These are phyloP conservation scores for Unio delphinus DNA, from an alignment of 2,888 invertebrate genomes.

Conservation along the genomic window DNA sequence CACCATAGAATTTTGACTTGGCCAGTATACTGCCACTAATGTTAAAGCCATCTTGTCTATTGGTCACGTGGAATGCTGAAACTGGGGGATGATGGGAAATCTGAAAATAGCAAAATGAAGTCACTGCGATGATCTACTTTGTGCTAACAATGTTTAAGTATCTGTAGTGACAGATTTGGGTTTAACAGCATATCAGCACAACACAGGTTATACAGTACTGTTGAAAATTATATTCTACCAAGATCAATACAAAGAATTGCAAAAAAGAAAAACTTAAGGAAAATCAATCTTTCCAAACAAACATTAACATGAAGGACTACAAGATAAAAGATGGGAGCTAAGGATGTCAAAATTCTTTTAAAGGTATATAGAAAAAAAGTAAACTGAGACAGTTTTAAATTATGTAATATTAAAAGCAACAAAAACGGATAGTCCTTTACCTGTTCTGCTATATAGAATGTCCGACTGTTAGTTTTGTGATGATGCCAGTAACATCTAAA, in stretches of 20 bases:
- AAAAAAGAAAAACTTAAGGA: too few relatives aligned
- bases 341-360: too few relatives aligned
- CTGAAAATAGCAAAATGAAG: constrained; percentile 70
- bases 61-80: constrained; percentile 93
- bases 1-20: constrained; percentile 94
- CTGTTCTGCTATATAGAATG: constrained; percentile 94
- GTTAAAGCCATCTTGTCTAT: constrained; percentile 92
- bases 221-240: too few relatives aligned
- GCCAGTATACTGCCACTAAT: constrained; percentile 92
- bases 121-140: background rate
- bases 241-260: too few relatives aligned
- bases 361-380: too few relatives aligned
- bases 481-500: constrained; percentile 94
- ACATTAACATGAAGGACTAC: too few relatives aligned
- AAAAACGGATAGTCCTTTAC: constrained; percentile 71
- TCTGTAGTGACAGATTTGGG: too few relatives aligned
- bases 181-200: too few relatives aligned
- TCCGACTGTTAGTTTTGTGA: constrained; percentile 82
- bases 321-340: too few relatives aligned
- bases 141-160: too few relatives aligned
- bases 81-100: constrained; percentile 95
- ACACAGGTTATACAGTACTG: too few relatives aligned
- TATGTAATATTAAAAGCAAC: background rate
- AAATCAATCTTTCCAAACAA: too few relatives aligned
- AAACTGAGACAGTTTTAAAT: background rate